phyloP scores from a whole-genome alignment of 2,888 invertebrate species.

The Lasius fuliginosus region DNA sequence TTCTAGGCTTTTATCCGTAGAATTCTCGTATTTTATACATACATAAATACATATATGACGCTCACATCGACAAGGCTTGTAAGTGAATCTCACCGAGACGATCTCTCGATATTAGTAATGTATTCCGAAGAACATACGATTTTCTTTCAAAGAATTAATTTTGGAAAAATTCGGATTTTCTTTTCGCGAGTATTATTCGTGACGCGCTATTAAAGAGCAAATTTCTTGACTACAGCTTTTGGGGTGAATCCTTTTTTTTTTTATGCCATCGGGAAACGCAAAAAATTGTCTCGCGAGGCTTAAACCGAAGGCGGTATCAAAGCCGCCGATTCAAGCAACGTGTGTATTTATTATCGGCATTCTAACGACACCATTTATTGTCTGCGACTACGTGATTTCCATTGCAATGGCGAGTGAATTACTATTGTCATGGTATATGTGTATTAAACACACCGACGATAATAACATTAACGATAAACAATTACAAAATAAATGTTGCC shows the following conservation, averaged over 20 bases:
- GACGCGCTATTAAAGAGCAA: constrained; percentile 30
- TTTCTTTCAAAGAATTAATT: constrained; percentile 32
- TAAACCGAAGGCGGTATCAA: constrained; percentile 16
- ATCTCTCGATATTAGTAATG: constrained; percentile 44
- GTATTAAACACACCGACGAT: constrained; percentile 73
- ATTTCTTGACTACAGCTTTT: constrained; percentile 44
- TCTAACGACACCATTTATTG: constrained; percentile 54
- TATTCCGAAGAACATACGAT: not conserved
- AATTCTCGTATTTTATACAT: constrained; percentile 62
- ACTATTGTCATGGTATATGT: constrained; percentile 69
- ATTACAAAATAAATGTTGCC: constrained; percentile 83
- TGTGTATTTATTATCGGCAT: constrained; percentile 30
- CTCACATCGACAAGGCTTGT: constrained; percentile 73
- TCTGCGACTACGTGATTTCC: constrained; percentile 39
- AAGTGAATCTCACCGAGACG: constrained; percentile 58
- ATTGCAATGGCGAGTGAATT: constrained; percentile 63
- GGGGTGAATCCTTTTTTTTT: constrained; percentile 30
- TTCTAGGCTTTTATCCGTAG: constrained; percentile 45
- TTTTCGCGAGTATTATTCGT: not conserved
- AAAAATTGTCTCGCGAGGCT: constrained; percentile 50
- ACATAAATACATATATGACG: constrained; percentile 41
- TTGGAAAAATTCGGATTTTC: not conserved
- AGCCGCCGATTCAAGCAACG: constrained; percentile 24
- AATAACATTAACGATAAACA: constrained; percentile 74
- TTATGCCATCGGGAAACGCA: constrained; percentile 15